phyloP scores from a whole-genome alignment of 2,888 invertebrate species.

The Zele albiditarsus region DNA sequence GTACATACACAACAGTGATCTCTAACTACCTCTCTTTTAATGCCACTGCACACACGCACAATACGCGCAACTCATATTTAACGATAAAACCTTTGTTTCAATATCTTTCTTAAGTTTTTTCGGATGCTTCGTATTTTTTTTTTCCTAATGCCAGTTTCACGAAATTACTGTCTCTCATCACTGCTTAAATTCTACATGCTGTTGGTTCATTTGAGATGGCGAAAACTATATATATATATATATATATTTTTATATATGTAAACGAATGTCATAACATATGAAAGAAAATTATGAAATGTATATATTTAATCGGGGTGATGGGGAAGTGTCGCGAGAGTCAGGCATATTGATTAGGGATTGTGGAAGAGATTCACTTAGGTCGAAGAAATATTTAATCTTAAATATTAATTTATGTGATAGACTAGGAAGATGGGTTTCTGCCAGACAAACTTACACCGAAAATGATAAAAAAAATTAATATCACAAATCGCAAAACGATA shows the following conservation, averaged over 20 bases:
- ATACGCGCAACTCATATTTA: slow-evolving; percentile 57
- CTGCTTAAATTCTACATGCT: slow-evolving; percentile 41
- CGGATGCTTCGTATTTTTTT: slow-evolving; percentile 37
- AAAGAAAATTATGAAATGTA: slow-evolving; percentile 12
- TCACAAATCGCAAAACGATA: slow-evolving; percentile 60
- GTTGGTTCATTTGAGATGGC: slow-evolving; percentile 17
- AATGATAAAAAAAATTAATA: slow-evolving; percentile 48
- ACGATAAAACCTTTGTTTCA: slow-evolving; percentile 65
- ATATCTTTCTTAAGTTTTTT: slow-evolving; percentile 41
- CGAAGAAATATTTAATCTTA: slow-evolving; percentile 41
- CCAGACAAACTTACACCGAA: slow-evolving; percentile 38
- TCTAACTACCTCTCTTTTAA: slow-evolving; percentile 55
- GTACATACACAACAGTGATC: slow-evolving; percentile 60
- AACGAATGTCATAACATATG: slow-evolving; percentile 30
- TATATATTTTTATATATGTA: slow-evolving; percentile 31
- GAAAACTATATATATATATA: slow-evolving; percentile 13
- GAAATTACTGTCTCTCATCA: slow-evolving; percentile 64
- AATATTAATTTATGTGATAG: slow-evolving; percentile 48
- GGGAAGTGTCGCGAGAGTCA: slow-evolving; percentile 20
- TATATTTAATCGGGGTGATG: background rate
- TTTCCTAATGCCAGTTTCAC: slow-evolving; percentile 65
- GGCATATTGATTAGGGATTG: slow-evolving; percentile 27
- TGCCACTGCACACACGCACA: slow-evolving; percentile 71
- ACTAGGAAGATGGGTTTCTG: slow-evolving; percentile 52
- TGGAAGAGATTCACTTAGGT: slow-evolving; percentile 38